phyloP scores from a whole-genome alignment of 2,113 vertebrate species.

The Gobio gobio region DNA sequence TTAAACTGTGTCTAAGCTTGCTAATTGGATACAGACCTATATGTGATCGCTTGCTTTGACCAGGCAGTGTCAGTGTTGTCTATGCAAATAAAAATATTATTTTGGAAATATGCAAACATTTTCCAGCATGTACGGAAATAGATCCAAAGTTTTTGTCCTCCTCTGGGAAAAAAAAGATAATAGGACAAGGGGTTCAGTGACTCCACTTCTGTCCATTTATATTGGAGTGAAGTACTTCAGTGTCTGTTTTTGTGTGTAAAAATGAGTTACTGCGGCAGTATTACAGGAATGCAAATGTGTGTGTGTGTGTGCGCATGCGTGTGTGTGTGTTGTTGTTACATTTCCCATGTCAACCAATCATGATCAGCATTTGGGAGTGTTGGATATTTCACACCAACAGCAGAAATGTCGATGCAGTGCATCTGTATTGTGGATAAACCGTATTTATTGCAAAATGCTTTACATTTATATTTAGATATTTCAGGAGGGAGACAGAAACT shows the following conservation, averaged over 20 bases:
- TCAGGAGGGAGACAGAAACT: constrained; percentile 63
- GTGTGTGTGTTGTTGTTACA: not conserved
- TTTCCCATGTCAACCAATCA: constrained; percentile 16
- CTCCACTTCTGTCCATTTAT: constrained; percentile 1
- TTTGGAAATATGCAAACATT: not conserved
- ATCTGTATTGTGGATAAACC: constrained; percentile 75
- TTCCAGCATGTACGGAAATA: not conserved
- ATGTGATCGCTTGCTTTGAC: not conserved
- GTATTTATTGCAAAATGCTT: constrained; percentile 81
- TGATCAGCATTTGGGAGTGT: constrained; percentile 12
- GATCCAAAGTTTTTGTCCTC: not conserved
- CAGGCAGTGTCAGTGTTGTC: not conserved
- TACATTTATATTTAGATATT: constrained; percentile 81
- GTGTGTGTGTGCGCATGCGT: not conserved
- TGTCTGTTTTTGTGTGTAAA: constrained; percentile 37
- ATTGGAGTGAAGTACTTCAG: not conserved
- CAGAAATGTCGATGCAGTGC: constrained; percentile 74
- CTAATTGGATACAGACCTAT: constrained; percentile 1
- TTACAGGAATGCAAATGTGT: constrained; percentile 20
- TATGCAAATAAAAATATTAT: not conserved
- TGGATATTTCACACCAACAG: constrained; percentile 61
- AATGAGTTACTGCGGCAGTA: constrained; percentile 31
- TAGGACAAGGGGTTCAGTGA: constrained; percentile 20
- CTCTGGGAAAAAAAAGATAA: not conserved
- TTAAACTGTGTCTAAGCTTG: constrained; percentile 22